Conservation (phyloP, 2,113 vertebrate genomes). For the Tupaia tana region DNA sequence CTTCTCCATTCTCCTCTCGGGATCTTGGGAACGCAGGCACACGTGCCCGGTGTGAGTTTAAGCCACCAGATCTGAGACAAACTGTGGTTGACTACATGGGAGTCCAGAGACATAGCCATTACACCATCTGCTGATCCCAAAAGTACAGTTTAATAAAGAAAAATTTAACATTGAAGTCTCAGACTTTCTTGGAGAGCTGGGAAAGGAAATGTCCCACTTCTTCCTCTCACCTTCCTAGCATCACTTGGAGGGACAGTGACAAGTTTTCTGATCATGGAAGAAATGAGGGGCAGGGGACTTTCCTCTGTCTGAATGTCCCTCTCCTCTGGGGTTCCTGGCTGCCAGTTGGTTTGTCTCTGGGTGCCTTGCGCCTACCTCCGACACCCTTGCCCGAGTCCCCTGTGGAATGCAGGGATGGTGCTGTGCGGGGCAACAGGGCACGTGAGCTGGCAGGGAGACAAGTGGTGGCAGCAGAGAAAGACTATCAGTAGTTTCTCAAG, state of each 20-base stretch:
- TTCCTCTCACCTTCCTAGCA: conserved; percentile 61
- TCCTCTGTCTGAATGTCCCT: conserved; percentile 62
- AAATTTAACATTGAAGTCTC: conserved; percentile 77
- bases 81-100: too few species aligned
- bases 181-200: conserved; percentile 66
- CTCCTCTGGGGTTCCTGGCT: conserved; percentile 69
- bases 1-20: too few species aligned
- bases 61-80: too few species aligned
- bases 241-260: not conserved
- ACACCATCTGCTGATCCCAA: conserved; percentile 15
- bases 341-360: conserved; percentile 63
- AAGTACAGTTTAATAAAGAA: conserved; percentile 76
- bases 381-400: conserved; percentile 76
- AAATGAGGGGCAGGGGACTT: conserved; percentile 45
- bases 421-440: conserved; percentile 72
- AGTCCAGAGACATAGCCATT: too few species aligned
- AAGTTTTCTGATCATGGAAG: conserved; percentile 60
- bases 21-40: too few species aligned
- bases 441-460: conserved; percentile 57
- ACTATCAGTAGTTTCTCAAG: not conserved
- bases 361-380: conserved; percentile 71
- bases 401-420: conserved; percentile 77
- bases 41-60: too few species aligned
- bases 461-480: conserved; percentile 32
- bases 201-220: conserved; percentile 59